These are phyloP conservation scores for Mus spretus DNA, from an alignment of 2,797 vertebrate species.

Conservation along the genomic window DNA sequence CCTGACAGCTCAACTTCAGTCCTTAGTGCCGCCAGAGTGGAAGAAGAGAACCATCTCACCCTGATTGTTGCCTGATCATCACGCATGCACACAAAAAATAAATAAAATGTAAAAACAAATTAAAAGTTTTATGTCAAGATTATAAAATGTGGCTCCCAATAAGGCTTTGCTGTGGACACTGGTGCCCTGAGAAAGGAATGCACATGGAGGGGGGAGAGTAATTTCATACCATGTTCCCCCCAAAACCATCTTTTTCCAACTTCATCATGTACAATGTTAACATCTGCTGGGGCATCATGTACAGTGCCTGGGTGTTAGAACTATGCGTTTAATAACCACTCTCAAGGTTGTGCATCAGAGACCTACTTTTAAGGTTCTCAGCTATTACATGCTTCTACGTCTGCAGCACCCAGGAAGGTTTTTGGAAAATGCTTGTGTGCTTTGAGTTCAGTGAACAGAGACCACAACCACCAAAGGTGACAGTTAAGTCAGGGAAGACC, in stretches of 20 bases:
- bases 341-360: slow-evolving; percentile 90
- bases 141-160: slow-evolving; percentile 90
- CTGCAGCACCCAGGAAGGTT: slow-evolving; percentile 88
- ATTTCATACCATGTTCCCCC: neutral
- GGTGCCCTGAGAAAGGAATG: slow-evolving; percentile 88
- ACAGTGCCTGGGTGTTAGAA: slow-evolving; percentile 88
- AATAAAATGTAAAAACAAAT: neutral
- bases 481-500: slow-evolving; percentile 82
- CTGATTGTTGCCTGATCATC: neutral
- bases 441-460: slow-evolving; percentile 90
- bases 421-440: slow-evolving; percentile 89
- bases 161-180: slow-evolving; percentile 90
- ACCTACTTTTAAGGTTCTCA: slow-evolving; percentile 88
- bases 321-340: slow-evolving; percentile 84
- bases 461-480: slow-evolving; percentile 88
- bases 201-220: slow-evolving; percentile 49
- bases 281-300: slow-evolving; percentile 87
- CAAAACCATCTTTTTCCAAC: slow-evolving; percentile 80
- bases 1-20: neutral
- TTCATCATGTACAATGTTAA: slow-evolving; percentile 86
- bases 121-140: slow-evolving; percentile 90
- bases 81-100: neutral
- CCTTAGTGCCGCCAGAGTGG: neutral
- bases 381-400: slow-evolving; percentile 87
- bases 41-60: neutral